Evolutionary conservation across 2,888 invertebrate genomes (phyloP), one percentile per base, ranked within the genome.

Genomic region (Ligdia adustata): DNA sequence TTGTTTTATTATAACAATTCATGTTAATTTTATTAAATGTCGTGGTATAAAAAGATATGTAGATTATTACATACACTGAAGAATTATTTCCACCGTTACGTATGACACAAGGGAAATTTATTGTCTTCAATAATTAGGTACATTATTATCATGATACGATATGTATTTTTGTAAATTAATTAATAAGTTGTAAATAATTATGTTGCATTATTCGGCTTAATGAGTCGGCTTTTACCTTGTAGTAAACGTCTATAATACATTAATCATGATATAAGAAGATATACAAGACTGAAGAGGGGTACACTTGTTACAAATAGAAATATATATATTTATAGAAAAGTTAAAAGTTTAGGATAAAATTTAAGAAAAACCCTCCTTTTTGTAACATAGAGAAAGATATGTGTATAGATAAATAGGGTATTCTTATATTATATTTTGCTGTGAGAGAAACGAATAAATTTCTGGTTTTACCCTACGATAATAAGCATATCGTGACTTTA

Each of bases 271-370:
- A 50, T 54, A 61, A 52, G 57, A 57, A 69, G 24, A 37, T 16
- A 37, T 27, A 26, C 33, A 29, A 14, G 60, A 64, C 67, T 62
- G 44, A 64, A 27, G 9, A 11, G 37, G 37, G 72, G 61, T 77
- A 81, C 64, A 75, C 66, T 62, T 50, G 52, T 69, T 64, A 60
- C 69, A 79, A 80, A 75, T 68, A 68, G 67, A 69, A 69, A 63
- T 71, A 71, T 64, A 64, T 52, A 18, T 58, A n/a, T n/a, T n/a
- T 67, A 62, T 71, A 72, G 62, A 75, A 74, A 79, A 71, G 69
- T 70, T 70, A 57, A 68, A 55, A 63, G 42, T 63, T 57, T 67
- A 72, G 66, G 64, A 57, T 48, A 69, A 70, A 73, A 75, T 75
- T 72, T 66, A 69, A 77, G 72, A 70, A 72, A 64, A 62, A 65